Evolutionary conservation across 2,888 invertebrate species (phyloP).

Genomic region (Diplolepis rosae): DNA sequence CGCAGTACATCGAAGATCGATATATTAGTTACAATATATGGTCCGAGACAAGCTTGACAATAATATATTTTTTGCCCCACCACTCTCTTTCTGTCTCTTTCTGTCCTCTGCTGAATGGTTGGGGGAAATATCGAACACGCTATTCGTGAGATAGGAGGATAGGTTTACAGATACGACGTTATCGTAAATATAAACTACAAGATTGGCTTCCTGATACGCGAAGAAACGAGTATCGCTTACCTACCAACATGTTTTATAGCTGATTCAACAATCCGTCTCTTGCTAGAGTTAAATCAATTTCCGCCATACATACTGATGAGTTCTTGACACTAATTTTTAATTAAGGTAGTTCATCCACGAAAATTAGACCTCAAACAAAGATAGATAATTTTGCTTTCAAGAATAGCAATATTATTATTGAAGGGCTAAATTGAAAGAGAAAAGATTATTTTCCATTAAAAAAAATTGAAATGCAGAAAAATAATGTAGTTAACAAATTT

Average conservation of each 20-base stretch:
- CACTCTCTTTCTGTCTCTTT: not conserved
- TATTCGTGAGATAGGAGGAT: not conserved
- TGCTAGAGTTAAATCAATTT: not conserved
- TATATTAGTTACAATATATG: not conserved
- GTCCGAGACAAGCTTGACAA: not conserved
- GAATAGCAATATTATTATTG: too few relatives aligned
- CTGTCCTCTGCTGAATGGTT: not conserved
- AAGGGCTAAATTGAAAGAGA: too few relatives aligned
- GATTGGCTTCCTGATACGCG: conserved; percentile 18
- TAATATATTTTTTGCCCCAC: not conserved
- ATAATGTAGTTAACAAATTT: too few relatives aligned
- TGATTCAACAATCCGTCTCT: conserved; percentile 10
- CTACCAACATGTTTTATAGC: not conserved
- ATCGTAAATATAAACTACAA: conserved; percentile 23
- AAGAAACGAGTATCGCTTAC: conserved; percentile 20
- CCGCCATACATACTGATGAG: not conserved
- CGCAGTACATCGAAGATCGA: not conserved
- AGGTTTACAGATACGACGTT: not conserved
- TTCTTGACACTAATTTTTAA: not conserved
- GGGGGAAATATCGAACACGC: conserved; percentile 6
- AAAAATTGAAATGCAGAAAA: too few relatives aligned
- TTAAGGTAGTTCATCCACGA: too few relatives aligned
- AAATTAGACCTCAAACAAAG: too few relatives aligned
- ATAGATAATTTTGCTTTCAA: too few relatives aligned
- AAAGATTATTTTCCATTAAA: too few relatives aligned